Conservation (phyloP, 2,888 invertebrate species). For the Nephrotoma flavescens region DNA sequence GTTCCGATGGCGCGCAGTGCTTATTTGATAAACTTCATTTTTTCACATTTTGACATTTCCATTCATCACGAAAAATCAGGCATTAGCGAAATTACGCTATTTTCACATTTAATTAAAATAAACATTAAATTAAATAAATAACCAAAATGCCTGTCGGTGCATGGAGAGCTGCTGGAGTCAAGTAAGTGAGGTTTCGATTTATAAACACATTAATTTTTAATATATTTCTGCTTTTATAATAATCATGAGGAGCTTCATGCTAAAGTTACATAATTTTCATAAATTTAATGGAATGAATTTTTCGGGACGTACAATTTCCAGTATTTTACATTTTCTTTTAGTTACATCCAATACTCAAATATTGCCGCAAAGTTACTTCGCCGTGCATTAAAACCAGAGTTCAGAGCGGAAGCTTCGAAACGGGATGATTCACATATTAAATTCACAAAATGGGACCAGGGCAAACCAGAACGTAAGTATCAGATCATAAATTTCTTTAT, state of each 20-base stretch:
- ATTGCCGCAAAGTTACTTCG: constrained; percentile 79
- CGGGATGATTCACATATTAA: constrained; percentile 62
- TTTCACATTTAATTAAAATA: not conserved
- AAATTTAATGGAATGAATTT: not conserved
- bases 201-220: not conserved
- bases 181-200: not conserved
- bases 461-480: constrained; percentile 70
- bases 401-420: constrained; percentile 56
- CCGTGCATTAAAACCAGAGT: constrained; percentile 61
- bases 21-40: not conserved
- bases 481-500: constrained; percentile 4
- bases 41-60: not conserved
- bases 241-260: not conserved
- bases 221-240: not conserved
- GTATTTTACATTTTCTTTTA: constrained; percentile 29
- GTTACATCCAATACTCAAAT: constrained; percentile 92
- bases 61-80: not conserved
- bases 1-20: too few relatives aligned
- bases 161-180: not conserved
- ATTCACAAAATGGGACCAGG: constrained; percentile 80
- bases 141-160: not conserved
- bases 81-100: not conserved
- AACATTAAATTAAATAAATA: not conserved
- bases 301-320: not conserved
- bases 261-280: not conserved